Evolutionary conservation across 1,140 invertebrate genomes (phyloP), one percentile per base, ranked within the genome.

Genomic region (Lordiphosa collinella): DNA sequence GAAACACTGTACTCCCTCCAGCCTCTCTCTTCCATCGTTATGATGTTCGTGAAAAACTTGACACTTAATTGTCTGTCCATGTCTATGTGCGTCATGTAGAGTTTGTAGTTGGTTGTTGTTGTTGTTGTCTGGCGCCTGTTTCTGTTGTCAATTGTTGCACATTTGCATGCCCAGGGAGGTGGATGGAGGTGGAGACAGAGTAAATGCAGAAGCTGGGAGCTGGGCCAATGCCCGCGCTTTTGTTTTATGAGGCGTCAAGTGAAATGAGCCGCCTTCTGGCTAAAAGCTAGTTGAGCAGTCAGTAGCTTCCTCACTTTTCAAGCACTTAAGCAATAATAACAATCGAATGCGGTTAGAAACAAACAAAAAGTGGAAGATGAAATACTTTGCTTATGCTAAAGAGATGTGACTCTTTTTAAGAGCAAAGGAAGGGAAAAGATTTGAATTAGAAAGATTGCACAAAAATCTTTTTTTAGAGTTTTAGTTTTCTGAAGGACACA

Each of bases 71-170:
- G 78, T 82, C 58, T 66, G 52, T 66, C 54, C 62, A 51, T 66
- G 52, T 61, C 54, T 53, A 48, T 64, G 52, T 38, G 34, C 29
- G 12, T 49, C 35, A 43, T 51, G 37, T 31, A 7, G 25, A 29
- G 25, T 29, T 29, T 29, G 25, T 29, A 29, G 25, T 5, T 18
- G 16, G 16, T 18, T 29, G 54, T 58, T 32, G 18, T 34, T 35
- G 9, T 22, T 14, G 16, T 32, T 13, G 76, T 82, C 71, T 82
- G 65, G 76, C 76, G 76, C 56, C 74, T 70, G 66, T 76, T 82
- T 66, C 76, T 82, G 76, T 82, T 84, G 76, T 82, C 78, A 82
- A 82, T 82, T 82, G 76, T 84, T 84, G 76, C 78, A 67, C 76
- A 82, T 80, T 80, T 80, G 50, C 56, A 63, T 62, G 65, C 11